These are phyloP conservation scores for Microcebus griseorufus DNA, from an alignment of 2,113 vertebrate species.

Conservation along the genomic window DNA sequence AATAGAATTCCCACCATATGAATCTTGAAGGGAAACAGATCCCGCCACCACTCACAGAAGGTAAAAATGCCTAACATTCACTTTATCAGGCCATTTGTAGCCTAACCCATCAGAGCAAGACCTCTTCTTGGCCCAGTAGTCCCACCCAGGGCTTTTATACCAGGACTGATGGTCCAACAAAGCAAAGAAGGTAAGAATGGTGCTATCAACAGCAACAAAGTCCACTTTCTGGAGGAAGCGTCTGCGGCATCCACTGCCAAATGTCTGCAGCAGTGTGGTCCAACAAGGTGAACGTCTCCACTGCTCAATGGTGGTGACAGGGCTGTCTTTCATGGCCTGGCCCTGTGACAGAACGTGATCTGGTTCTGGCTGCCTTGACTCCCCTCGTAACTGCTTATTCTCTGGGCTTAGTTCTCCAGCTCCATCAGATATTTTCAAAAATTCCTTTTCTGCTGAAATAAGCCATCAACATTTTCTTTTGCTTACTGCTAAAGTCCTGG, in stretches of 20 bases:
- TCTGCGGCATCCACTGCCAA: not conserved
- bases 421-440: not conserved
- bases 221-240: not conserved
- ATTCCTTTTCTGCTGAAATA: not conserved
- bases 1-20: not conserved
- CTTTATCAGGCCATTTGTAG: not conserved
- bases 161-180: not conserved
- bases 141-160: not conserved
- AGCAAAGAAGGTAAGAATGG: not conserved
- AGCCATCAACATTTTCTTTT: not conserved
- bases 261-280: not conserved
- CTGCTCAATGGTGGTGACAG: not conserved
- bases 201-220: not conserved
- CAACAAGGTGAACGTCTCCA: not conserved
- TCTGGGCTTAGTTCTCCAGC: not conserved
- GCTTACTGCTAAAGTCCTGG: not conserved
- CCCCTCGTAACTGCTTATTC: not conserved
- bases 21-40: not conserved
- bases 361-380: not conserved
- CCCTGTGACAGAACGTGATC: not conserved
- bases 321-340: not conserved
- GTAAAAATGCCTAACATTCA: not conserved
- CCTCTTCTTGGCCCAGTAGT: fast-evolving
- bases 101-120: not conserved
- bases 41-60: not conserved